phyloP scores from a whole-genome alignment of 2,113 vertebrate species.

The Muscicapa adusta region DNA sequence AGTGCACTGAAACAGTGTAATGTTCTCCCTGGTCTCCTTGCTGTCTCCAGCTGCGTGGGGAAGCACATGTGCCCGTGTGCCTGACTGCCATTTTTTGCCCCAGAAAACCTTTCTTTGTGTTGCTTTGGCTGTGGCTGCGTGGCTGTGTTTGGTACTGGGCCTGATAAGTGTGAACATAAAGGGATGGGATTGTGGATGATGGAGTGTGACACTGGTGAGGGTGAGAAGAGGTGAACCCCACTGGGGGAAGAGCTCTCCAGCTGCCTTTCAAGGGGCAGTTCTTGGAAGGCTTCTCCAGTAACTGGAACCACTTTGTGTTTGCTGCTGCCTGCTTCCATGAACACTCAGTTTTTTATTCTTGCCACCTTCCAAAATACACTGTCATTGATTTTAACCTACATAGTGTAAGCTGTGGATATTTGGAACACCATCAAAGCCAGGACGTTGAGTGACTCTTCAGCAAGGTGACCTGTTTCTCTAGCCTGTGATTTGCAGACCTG shows the following conservation, averaged over 20 bases:
- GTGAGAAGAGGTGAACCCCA: neutral
- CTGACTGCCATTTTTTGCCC: rapidly evolving
- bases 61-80: rapidly evolving
- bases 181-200: neutral
- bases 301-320: neutral
- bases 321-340: neutral
- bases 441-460: neutral
- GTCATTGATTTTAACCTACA: slow-evolving; percentile 1
- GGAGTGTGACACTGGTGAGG: neutral
- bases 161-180: neutral
- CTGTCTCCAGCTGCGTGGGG: neutral
- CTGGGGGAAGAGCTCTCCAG: neutral
- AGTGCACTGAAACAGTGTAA: neutral
- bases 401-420: neutral
- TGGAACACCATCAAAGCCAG: slow-evolving; percentile 1
- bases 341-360: neutral
- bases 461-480: slow-evolving; percentile 19
- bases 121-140: neutral
- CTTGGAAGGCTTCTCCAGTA: neutral
- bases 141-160: neutral
- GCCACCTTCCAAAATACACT: neutral
- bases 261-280: neutral
- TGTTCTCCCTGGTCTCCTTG: neutral
- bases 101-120: neutral
- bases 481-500: neutral